These are phyloP conservation scores for Athene noctua DNA, from an alignment of 2,113 vertebrate genomes.

Conservation along the genomic window DNA sequence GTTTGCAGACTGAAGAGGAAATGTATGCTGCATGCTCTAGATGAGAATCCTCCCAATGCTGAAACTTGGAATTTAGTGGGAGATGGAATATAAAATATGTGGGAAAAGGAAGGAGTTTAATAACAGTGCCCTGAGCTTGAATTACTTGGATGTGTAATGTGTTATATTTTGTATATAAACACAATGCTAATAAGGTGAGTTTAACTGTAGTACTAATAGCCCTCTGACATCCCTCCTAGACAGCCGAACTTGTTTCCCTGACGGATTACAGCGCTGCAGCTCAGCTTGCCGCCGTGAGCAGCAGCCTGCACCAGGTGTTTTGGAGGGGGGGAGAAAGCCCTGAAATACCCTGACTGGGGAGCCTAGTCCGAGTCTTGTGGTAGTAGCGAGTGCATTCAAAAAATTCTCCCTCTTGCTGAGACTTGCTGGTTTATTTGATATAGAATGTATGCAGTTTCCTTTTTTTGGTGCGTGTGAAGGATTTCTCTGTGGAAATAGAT, in stretches of 20 bases:
- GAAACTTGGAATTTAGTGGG: neutral
- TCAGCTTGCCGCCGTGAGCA: neutral
- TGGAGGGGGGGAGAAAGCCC: neutral
- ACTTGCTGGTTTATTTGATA: conserved; percentile 35
- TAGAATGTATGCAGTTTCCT: neutral
- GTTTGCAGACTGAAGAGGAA: neutral
- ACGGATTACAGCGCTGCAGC: neutral
- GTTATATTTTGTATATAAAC: neutral
- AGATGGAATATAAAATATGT: neutral
- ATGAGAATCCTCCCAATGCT: neutral
- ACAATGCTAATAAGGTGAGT: neutral
- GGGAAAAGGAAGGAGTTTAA: neutral
- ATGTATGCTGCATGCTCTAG: rapidly evolving
- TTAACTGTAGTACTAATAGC: neutral
- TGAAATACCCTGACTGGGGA: neutral
- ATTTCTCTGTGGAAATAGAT: conserved; percentile 17
- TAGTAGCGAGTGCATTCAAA: neutral
- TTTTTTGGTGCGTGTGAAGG: neutral
- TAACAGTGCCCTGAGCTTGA: neutral
- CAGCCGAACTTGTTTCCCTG: neutral
- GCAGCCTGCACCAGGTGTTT: neutral
- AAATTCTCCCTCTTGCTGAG: neutral
- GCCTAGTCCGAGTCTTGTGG: neutral
- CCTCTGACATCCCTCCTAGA: neutral
- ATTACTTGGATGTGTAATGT: neutral